Conservation (phyloP, 2,888 invertebrate species). For the Aspidiotus destructor region DNA sequence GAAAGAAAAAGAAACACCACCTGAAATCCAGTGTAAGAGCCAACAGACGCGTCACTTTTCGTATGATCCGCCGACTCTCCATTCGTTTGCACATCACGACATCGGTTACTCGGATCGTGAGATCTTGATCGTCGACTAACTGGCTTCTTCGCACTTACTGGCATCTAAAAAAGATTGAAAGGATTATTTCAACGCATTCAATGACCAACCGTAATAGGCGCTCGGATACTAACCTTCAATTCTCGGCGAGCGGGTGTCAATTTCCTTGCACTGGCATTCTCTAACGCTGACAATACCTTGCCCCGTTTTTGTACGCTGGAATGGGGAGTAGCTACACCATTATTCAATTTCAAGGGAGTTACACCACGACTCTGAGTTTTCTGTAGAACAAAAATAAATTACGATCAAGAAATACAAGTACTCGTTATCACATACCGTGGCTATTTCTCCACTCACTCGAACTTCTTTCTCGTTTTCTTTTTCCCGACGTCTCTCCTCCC, state of each 20-base stretch:
- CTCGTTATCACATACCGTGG: too few relatives aligned
- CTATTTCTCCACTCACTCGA: conserved; percentile 16
- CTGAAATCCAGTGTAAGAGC: conserved; percentile 34
- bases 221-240: conserved; percentile 3
- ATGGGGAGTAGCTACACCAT: conserved; percentile 4
- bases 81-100: conserved; percentile 12
- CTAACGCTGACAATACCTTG: conserved; percentile 12
- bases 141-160: conserved; percentile 1
- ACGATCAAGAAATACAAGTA: neutral
- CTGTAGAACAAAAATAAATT: neutral
- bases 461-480: conserved; percentile 39
- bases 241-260: neutral
- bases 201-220: neutral
- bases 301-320: conserved; percentile 18
- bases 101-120: conserved; percentile 13
- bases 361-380: conserved; percentile 14
- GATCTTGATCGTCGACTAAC: conserved; percentile 12
- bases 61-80: conserved; percentile 21
- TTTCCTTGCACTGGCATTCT: neutral
- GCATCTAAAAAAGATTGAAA: neutral
- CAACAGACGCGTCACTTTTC: conserved; percentile 19
- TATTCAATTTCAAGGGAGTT: conserved; percentile 13
- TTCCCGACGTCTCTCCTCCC: conserved; percentile 44
- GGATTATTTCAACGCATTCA: neutral
- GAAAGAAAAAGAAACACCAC: conserved; percentile 5